Evolutionary conservation across 2,113 vertebrate genomes (phyloP).

Genomic region (Chionodraco myersi): DNA sequence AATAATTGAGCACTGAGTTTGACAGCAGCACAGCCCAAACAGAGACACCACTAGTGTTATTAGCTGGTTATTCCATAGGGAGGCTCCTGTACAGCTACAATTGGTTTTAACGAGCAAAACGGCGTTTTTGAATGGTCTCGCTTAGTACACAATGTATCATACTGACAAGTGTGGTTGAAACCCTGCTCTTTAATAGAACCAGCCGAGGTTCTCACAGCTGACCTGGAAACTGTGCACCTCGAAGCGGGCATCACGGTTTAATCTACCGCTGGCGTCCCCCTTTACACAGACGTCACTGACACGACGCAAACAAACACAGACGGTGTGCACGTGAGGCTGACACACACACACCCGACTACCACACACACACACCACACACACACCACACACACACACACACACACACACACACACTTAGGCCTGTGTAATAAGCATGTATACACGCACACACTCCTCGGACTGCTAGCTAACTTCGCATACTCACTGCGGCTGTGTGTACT

Average conservation of each 20-base stretch:
- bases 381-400: slow-evolving; percentile 9
- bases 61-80: slow-evolving; percentile 25
- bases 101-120: slow-evolving; percentile 19
- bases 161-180: not conserved
- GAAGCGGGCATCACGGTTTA: slow-evolving; percentile 51
- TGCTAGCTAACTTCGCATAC: slow-evolving; percentile 68
- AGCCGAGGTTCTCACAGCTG: slow-evolving; percentile 27
- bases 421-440: slow-evolving; percentile 43
- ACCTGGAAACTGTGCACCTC: slow-evolving; percentile 56
- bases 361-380: no score
- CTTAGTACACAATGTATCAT: not conserved
- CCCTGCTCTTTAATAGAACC: not conserved
- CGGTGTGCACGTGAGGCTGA: not conserved
- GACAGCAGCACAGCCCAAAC: slow-evolving; percentile 42
- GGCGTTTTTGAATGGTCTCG: not conserved
- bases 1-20: slow-evolving; percentile 11
- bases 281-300: not conserved
- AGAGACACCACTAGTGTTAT: slow-evolving; percentile 39
- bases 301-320: not conserved
- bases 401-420: slow-evolving; percentile 18
- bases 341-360: no score
- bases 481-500: slow-evolving; percentile 73
- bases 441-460: slow-evolving; percentile 16
- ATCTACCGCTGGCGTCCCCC: slow-evolving; percentile 25
- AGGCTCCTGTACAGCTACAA: slow-evolving; percentile 16